Base-by-base conservation (phyloP, 2,888 invertebrate genomes). In the Amblyjoppa proteus region DNA sequence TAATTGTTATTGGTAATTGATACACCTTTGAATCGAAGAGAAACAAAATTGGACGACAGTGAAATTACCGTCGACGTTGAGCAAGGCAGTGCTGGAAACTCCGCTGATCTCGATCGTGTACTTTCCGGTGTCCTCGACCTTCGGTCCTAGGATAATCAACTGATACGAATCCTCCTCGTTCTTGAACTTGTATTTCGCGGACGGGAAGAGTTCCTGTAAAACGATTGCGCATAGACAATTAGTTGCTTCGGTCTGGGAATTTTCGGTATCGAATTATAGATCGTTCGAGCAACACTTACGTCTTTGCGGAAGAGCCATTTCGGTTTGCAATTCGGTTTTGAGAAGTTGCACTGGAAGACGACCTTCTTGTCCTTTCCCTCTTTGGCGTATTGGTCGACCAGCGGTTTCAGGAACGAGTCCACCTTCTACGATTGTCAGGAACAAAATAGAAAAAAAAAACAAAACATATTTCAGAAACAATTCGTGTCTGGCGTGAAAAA, bases 361-460 rank as follows among this genome's bases (percentile, higher is more conserved):
- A 98, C 98, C 94, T 98, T 98, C 94, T 98, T 99, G 94, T 99
- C 99, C 94, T 99, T 98, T 91, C 99, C 98, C 96, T 99, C 98
- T 94, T 98, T 97, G 89, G 98, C 98, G 93, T 97, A 97, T 95
- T 98, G 97, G 95, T 99, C 99, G 92, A 98, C 97, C 92, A 99
- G 95, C 87, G 99, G 99, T 94, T 98, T 98, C 94, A 99, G 96
- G 97, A 99, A 99, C 87, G 97, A 96, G 92, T 99, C 99, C 95
- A 96, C 97, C 97, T 99, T 99, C 98, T 99, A 82, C 58, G 76
- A 84, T 95, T 92, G 78, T 77, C 76, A 90, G 89, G 88, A 89
- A 81, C 76, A 83, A 75, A 90, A 89, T 11, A 41, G 41, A 89
- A 90, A 89, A 85, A 86, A n/a, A 70, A 73, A 86, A 89, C 87